Percentiles rank a stretch among this genome's conserved stretches.
Evolutionary conservation across 2,113 vertebrate genomes (phyloP).

Genomic region (Clarias gariepinus): DNA sequence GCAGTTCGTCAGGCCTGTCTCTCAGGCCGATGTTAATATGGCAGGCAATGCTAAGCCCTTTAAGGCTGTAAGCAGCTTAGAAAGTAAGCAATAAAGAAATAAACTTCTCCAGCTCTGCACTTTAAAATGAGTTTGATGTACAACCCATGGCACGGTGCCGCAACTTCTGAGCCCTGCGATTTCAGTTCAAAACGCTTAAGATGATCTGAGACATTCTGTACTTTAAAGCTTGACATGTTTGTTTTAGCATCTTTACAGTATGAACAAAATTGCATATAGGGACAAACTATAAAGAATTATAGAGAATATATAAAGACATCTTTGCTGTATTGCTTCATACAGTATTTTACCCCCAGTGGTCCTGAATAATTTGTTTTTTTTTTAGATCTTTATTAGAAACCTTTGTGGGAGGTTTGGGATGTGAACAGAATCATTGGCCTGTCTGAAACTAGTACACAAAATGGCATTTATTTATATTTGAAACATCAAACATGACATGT

Average conservation of each 20-base stretch:
- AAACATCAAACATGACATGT: conserved; percentile 18
- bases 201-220: conserved; percentile 2
- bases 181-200: conserved; percentile 11
- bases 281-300: neutral
- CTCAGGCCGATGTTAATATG: conserved; percentile 76
- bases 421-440: neutral
- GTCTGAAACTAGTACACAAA: neutral
- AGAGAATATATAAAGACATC: neutral
- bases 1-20: conserved; percentile 75
- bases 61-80: conserved; percentile 79
- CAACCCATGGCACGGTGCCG: conserved; percentile 56
- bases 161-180: conserved; percentile 8
- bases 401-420: neutral
- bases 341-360: neutral
- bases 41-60: conserved; percentile 74
- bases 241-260: neutral
- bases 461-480: neutral
- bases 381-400: neutral
- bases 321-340: neutral
- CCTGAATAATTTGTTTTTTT: neutral
- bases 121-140: conserved; percentile 71
- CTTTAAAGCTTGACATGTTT: conserved; percentile 25
- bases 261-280: neutral
- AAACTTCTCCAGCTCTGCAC: conserved; percentile 78
- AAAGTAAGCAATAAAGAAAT: conserved; percentile 74